Conservation (phyloP, 2,797 vertebrate species). For the Tangara arthus region DNA sequence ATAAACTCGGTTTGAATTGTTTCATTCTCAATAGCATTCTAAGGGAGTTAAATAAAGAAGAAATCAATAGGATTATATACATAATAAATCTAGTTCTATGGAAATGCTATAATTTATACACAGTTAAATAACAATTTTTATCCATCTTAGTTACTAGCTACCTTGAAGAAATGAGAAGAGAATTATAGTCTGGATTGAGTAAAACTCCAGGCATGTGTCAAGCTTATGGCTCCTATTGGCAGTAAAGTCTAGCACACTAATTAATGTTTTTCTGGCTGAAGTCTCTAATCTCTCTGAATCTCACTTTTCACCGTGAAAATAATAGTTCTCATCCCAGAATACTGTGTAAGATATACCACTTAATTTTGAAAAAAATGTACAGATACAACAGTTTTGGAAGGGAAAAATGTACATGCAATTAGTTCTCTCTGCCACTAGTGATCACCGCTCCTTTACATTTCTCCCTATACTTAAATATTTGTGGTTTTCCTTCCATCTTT, state of each 20-base stretch:
- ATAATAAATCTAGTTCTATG: slow-evolving; percentile 26
- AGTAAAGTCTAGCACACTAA: neutral
- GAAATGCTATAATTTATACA: neutral
- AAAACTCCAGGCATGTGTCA: neutral
- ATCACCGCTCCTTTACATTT: neutral
- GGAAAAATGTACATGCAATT: neutral
- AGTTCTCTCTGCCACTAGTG: neutral
- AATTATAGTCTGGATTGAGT: neutral
- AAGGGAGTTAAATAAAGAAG: slow-evolving; percentile 9
- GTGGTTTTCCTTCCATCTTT: neutral
- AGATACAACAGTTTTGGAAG: neutral
- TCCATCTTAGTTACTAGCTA: neutral
- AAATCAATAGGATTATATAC: slow-evolving; percentile 9
- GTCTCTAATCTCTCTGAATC: neutral
- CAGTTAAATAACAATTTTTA: slow-evolving; percentile 34
- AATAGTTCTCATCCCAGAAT: neutral
- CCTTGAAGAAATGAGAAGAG: neutral
- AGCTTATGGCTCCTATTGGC: neutral
- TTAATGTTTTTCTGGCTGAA: neutral
- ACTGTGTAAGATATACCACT: neutral
- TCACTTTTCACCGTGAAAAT: neutral
- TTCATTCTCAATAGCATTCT: slow-evolving; percentile 1
- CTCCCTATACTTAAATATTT: neutral
- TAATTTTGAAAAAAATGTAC: neutral
- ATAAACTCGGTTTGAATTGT: neutral